Evolutionary conservation across 2,113 vertebrate species (phyloP).

Genomic region (Arizona elegans): DNA sequence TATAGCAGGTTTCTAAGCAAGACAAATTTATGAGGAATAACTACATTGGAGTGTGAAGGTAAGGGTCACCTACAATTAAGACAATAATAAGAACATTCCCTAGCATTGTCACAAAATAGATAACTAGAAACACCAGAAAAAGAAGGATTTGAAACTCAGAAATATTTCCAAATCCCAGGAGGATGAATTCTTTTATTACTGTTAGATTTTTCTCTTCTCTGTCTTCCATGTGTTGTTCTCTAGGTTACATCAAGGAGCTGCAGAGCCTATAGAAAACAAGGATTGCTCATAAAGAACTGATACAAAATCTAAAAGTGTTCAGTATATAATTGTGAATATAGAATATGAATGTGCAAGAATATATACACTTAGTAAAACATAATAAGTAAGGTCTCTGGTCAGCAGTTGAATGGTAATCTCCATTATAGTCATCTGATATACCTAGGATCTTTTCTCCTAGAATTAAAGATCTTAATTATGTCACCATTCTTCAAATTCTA

Average conservation of each 20-base stretch:
- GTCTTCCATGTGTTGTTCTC: not conserved
- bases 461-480: not conserved
- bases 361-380: not conserved
- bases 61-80: not conserved
- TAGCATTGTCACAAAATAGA: not conserved
- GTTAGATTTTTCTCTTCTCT: not conserved
- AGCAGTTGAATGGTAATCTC: not conserved
- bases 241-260: not conserved
- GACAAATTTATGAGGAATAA: not conserved
- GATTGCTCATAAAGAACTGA: not conserved
- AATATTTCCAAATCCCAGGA: not conserved
- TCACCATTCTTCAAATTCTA: not conserved
- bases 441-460: not conserved
- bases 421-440: not conserved
- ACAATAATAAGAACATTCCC: not conserved
- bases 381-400: too few relatives aligned
- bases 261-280: not conserved
- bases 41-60: constrained; percentile 19
- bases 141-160: not conserved
- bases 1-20: not conserved
- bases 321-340: not conserved
- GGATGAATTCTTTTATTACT: constrained; percentile 1
- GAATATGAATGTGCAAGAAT: not conserved
- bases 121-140: not conserved
- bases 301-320: not conserved